Percentiles rank a stretch among this genome's conserved stretches.
phyloP scores from a whole-genome alignment of 2,888 invertebrate genomes.

The Mesorhabditis spiculigera region DNA sequence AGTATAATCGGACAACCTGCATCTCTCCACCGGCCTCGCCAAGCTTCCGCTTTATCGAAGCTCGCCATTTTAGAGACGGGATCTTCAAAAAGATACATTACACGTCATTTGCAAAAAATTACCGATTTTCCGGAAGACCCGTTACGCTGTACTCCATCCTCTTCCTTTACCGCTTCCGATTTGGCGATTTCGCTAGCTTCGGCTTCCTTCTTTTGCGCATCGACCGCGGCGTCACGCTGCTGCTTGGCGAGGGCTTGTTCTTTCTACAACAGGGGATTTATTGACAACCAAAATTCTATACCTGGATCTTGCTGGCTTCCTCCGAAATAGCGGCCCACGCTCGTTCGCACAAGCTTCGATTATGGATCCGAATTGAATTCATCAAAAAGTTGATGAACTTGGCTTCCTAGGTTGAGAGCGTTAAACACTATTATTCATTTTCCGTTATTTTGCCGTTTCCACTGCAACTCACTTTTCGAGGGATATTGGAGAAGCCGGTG shows the following conservation, averaged over 20 bases:
- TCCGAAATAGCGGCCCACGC: slow-evolving; percentile 43
- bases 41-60: slow-evolving; percentile 40
- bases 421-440: background rate
- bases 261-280: too few species aligned
- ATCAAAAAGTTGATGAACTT: slow-evolving; percentile 56
- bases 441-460: background rate
- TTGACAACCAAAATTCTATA: background rate
- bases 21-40: slow-evolving; percentile 40
- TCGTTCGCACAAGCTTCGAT: slow-evolving; percentile 26
- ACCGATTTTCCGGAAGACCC: too few species aligned
- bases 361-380: slow-evolving; percentile 35
- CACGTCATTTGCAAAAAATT: too few species aligned
- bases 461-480: slow-evolving; percentile 34
- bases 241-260: too few species aligned
- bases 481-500: slow-evolving; percentile 44
- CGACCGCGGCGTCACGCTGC: too few species aligned
- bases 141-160: too few species aligned
- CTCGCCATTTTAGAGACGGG: slow-evolving; percentile 38
- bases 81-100: too few species aligned
- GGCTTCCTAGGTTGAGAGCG: slow-evolving; percentile 24
- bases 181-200: too few species aligned
- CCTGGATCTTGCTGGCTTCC: slow-evolving; percentile 40
- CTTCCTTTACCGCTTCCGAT: too few species aligned
- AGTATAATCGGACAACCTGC: slow-evolving; percentile 15
- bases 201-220: too few species aligned